These are phyloP conservation scores for Tauraco hartlaubi DNA, from an alignment of 2,797 vertebrate species.

Conservation along the genomic window DNA sequence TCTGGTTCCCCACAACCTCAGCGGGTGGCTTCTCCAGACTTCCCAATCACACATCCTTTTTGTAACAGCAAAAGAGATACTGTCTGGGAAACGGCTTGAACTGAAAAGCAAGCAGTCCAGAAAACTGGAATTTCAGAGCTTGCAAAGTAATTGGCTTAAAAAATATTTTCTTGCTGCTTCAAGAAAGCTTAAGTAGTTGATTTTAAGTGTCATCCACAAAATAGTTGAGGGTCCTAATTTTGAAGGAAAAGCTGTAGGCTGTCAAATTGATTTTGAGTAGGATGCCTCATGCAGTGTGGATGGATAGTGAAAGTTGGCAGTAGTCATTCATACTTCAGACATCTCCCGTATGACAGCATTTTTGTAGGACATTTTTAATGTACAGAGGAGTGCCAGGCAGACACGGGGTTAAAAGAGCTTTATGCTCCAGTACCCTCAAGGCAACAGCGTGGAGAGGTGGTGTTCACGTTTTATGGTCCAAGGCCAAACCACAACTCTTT, in stretches of 20 bases:
- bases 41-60: neutral
- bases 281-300: rapidly evolving
- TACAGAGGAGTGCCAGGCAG: neutral
- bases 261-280: neutral
- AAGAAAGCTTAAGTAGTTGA: neutral
- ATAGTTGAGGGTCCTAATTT: neutral
- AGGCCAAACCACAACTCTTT: neutral
- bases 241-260: neutral
- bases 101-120: neutral
- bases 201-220: neutral
- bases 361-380: neutral
- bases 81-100: neutral
- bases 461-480: neutral
- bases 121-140: neutral
- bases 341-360: neutral
- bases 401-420: neutral
- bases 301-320: neutral
- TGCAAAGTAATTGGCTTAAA: neutral
- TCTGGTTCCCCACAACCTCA: neutral
- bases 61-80: neutral
- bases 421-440: neutral
- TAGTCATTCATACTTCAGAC: neutral
- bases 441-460: neutral
- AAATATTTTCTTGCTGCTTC: neutral
- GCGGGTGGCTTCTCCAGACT: neutral